These are phyloP conservation scores for Microcebus griseorufus DNA, from an alignment of 2,113 vertebrate genomes.

Conservation along the genomic window DNA sequence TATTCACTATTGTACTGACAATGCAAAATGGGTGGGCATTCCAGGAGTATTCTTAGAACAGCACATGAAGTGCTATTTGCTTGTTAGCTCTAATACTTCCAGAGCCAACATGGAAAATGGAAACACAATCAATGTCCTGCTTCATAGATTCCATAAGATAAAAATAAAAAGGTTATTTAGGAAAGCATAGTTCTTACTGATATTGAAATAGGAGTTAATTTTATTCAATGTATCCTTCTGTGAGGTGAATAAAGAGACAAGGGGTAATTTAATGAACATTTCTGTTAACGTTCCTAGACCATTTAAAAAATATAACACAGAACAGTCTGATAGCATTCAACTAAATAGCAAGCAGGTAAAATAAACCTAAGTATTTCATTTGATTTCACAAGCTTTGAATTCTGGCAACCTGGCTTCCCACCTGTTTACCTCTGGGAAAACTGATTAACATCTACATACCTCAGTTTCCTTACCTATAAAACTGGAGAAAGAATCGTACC, in stretches of 20 bases:
- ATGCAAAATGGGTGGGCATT: neutral
- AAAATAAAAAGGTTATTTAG: conserved; percentile 41
- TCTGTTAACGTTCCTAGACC: neutral
- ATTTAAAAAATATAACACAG: neutral
- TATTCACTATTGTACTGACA: neutral
- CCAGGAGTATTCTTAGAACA: neutral
- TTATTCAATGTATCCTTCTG: neutral
- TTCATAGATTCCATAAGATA: neutral
- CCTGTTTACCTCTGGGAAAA: neutral
- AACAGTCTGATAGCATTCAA: neutral
- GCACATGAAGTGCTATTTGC: neutral
- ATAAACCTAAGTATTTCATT: neutral
- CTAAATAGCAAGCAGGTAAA: neutral
- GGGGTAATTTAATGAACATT: neutral
- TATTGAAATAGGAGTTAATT: conserved; percentile 10
- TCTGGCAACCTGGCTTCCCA: neutral
- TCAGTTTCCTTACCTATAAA: neutral
- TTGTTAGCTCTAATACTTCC: neutral
- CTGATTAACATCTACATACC: neutral
- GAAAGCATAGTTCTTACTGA: neutral
- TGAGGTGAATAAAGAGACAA: neutral
- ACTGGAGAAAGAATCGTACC: neutral
- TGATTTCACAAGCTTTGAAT: neutral
- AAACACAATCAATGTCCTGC: neutral
- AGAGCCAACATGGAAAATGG: neutral